Evolutionary conservation across 1,140 invertebrate species (phyloP).

Genomic region (Calycopis cecrops): DNA sequence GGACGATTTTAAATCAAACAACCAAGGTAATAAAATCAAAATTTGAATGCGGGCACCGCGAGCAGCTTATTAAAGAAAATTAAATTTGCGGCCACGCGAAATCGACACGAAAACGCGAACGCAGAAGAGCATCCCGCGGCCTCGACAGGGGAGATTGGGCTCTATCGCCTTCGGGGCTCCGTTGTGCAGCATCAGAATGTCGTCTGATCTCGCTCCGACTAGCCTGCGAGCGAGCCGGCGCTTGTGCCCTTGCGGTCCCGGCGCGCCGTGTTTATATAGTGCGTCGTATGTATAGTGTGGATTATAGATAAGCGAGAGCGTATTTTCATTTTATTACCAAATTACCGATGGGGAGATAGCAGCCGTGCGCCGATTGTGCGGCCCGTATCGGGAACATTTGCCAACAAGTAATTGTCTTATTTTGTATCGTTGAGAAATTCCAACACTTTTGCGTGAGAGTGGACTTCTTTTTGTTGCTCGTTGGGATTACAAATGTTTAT

Average conservation of each 20-base stretch:
- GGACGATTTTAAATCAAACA: slow-evolving; percentile 30
- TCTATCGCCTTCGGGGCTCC: slow-evolving; percentile 37
- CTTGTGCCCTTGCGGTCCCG: slow-evolving; percentile 35
- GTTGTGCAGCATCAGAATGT: slow-evolving; percentile 24
- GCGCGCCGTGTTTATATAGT: slow-evolving; percentile 60
- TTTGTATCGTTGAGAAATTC: slow-evolving; percentile 52
- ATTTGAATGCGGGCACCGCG: slow-evolving; percentile 21
- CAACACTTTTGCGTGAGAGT: slow-evolving; percentile 43
- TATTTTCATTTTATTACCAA: slow-evolving; percentile 75
- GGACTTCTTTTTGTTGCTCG: slow-evolving; percentile 12
- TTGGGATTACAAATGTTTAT: background rate
- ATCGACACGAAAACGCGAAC: slow-evolving; percentile 60
- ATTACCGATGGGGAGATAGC: slow-evolving; percentile 72
- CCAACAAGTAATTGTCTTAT: slow-evolving; percentile 67
- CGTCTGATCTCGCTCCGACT: slow-evolving; percentile 22
- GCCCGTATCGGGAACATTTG: slow-evolving; percentile 61
- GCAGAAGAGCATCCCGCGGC: slow-evolving; percentile 33
- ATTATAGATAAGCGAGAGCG: slow-evolving; percentile 69
- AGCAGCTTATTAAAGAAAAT: slow-evolving; percentile 72
- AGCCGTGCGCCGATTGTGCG: slow-evolving; percentile 47
- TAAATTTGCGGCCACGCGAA: slow-evolving; percentile 72
- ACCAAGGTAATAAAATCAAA: slow-evolving; percentile 31
- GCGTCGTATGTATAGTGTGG: slow-evolving; percentile 63
- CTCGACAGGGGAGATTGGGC: slow-evolving; percentile 39
- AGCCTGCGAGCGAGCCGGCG: slow-evolving; percentile 31